Percentiles rank a stretch among this genome's conserved stretches.
phyloP scores from a whole-genome alignment of 1,140 invertebrate species.

The Arctopsyche grandis region DNA sequence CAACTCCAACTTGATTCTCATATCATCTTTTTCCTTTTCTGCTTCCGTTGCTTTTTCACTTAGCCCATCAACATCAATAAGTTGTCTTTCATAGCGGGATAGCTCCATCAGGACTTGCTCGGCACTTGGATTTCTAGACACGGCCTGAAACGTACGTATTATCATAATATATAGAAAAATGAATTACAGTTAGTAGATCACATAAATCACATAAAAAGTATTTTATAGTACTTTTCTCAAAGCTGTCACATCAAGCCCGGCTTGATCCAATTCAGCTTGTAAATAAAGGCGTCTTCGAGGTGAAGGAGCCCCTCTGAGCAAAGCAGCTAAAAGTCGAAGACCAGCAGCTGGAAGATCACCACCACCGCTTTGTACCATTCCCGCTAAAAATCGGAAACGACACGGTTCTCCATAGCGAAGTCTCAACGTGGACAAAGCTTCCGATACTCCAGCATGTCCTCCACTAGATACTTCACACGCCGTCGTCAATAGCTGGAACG shows the following conservation, averaged over 20 bases:
- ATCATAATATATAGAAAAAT: slow-evolving; percentile 12
- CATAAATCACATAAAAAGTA: no score
- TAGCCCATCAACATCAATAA: slow-evolving; percentile 76
- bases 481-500: slow-evolving; percentile 76
- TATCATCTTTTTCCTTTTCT: slow-evolving; percentile 68
- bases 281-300: slow-evolving; percentile 85
- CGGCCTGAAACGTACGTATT: slow-evolving; percentile 59
- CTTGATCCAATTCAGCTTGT: slow-evolving; percentile 88
- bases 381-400: slow-evolving; percentile 88
- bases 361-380: slow-evolving; percentile 80
- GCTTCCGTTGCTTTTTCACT: slow-evolving; percentile 68
- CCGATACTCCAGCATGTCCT: slow-evolving; percentile 85
- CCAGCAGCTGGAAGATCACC: slow-evolving; percentile 83
- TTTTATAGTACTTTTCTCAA: slow-evolving; percentile 72
- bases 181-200: no score
- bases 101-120: slow-evolving; percentile 74
- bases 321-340: slow-evolving; percentile 85
- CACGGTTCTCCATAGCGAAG: slow-evolving; percentile 91
- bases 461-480: slow-evolving; percentile 76
- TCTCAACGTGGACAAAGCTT: slow-evolving; percentile 88
- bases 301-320: slow-evolving; percentile 78
- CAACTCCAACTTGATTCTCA: slow-evolving; percentile 72
- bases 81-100: slow-evolving; percentile 74
- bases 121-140: slow-evolving; percentile 65
- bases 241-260: slow-evolving; percentile 78